Base-by-base conservation (phyloP, 2,797 vertebrate species). In the Micropoecilia bifurca region DNA sequence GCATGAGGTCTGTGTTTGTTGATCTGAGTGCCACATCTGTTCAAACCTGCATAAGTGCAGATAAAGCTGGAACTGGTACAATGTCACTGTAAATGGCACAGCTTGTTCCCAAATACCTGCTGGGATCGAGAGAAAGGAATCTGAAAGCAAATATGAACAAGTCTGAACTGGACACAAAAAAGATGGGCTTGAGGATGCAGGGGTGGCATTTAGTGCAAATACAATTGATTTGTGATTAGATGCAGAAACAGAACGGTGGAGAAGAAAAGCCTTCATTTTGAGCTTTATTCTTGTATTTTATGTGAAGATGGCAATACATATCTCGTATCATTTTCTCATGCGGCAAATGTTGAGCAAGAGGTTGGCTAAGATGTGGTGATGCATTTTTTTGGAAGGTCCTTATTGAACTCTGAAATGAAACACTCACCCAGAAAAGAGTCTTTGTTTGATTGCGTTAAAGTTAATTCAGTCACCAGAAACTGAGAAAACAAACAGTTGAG, bases 121-220 rank as follows among this genome's bases (percentile, higher is more conserved):
- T 83, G 81, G 76, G 85, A 88, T 90, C 50, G 75, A 86, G 68
- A 68, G 76, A 87, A 81, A 75, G 28, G 73, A 90, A 91, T 92
- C 75, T 89, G 61, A 69, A 69, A 73, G 43, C 69, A 79, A 61
- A 89, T 89, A 83, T 79, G 69, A 74, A 88, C 92, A 93, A 83
- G 93, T 85, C 73, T 63, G 71, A 77, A 84, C 85, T 13, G 4
- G 83, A 83, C 22, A 71, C 22, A 14, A 71, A 59, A 68, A 50
- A 1, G 6, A 66, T n/a, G 4, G 30, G 46, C 28, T 1, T 41
- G 36, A 4, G 13, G 30, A 47, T 66, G 43, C 66, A 14, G 66
- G 55, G 75, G 48, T 10, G 74, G 48, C 45, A 79, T 50, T 6
- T 28, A 59, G 13, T 45, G 18, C 30, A 74, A 75, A 77, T 46